Base-by-base conservation (phyloP, 2,113 vertebrate species). In the Glareola pratincola region DNA sequence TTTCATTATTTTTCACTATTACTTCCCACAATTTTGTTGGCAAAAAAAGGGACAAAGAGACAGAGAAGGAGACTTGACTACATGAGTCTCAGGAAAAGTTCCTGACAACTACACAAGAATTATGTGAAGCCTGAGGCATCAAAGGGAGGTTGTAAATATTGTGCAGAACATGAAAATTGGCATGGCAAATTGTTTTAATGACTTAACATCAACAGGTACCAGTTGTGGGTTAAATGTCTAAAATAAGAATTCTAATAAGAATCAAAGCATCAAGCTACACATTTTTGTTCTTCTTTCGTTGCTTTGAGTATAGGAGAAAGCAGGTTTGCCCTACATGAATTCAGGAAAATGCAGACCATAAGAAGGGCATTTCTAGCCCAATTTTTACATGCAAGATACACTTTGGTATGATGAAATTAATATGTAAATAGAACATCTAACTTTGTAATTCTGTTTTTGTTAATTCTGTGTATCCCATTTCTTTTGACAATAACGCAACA, bases 11-110 rank as follows among this genome's bases (percentile, higher is more conserved):
- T 54, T 34, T 79, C 21, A 15, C 4, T 54, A 17, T 37, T 82
- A 39, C 3, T 75, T 21, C 2, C 17, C 2, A n/a, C 5, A 11
- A 0, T 23, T 22, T 19, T 51, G 60, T 63, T 72, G 10, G 0
- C 8, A n/a, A 13, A 63, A 63, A 34, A 23, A 4, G 1, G 3
- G 6, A 1, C 6, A 48, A 56, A 53, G 19, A 71, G 17, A 8
- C 15, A 34, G 22, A 53, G 23, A 51, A 50, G 14, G 18, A 80
- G 12, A 48, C 4, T 83, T 83, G 20, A 39, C 18, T 39, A 14
- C 0, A 9, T 37, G 15, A 63, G 12, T n/a, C 17, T 71, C 27
- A 48, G 23, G 21, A 3, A 29, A 86, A 43, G 5, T 50, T 84
- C 27, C 13, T 34, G 19, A 75, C 56, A 80, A 41, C 16, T 57